Base-by-base conservation (phyloP, 2,797 vertebrate species). In the Epinephelus malabaricus region DNA sequence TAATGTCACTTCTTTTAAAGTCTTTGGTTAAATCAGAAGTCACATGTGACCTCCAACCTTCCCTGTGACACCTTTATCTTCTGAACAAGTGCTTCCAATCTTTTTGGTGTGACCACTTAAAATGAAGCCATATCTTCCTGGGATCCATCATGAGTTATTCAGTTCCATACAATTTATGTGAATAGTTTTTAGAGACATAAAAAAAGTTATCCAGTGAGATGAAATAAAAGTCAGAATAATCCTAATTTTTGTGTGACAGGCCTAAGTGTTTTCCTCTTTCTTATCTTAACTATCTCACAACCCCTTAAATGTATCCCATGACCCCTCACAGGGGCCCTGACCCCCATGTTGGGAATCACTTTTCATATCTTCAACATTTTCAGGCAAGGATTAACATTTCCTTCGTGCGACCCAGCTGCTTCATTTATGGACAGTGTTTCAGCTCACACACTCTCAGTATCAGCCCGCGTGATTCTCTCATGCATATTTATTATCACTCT, bases 401-500 rank as follows among this genome's bases (percentile, higher is more conserved):
- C 27, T 17, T 6, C 4, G 3, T 18, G 12, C 13, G n/a, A 49
- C 23, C n/a, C 14, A 2, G 15, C 25, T 27, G 27, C 11, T 30
- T 77, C 61, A 70, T 68, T 40, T 6, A 53, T 4, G 43, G 56
- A 66, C 51, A 30, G 12, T 61, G 13, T 66, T 69, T 69, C 3
- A 61, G 3, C 6, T 3, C 34, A 34, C 40, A 58, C 45, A 78
- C 60, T 23, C 59, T 50, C 59, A 40, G 4, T 38, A 79, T 79
- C 76, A 51, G 50, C 5, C 46, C 58, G 58, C 30, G n/a, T 54
- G 53, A 81, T 66, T 81, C 72, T 3, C 47, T 81, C 81, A 58
- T 80, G 53, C 81, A 83, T 83, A 83, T 81, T 59, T 84, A 69
- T 81, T 45, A 69, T 49, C 18, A 68, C 27, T 38, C 40, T 72